A percentile compares a stretch with the other conserved stretches of the same genome.
Conservation (phyloP, 2,113 vertebrate species). For the Poeciliopsis prolifica region DNA sequence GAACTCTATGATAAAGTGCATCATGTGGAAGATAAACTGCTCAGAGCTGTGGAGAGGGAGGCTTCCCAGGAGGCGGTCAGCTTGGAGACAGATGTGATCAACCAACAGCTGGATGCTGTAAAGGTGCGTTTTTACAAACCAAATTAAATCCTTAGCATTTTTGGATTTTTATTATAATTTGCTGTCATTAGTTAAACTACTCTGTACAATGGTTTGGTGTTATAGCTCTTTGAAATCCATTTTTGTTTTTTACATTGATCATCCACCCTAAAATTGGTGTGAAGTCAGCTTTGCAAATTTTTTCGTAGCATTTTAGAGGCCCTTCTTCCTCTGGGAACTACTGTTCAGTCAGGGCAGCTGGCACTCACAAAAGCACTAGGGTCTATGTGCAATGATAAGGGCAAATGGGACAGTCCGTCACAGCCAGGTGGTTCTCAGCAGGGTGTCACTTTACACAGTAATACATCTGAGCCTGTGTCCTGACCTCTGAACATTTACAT, state of each 20-base stretch:
- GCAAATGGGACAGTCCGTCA: slow-evolving; percentile 41
- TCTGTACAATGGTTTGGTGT: too few relatives aligned
- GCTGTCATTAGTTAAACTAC: too few relatives aligned
- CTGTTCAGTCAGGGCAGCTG: slow-evolving; percentile 74
- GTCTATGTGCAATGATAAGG: slow-evolving; percentile 60
- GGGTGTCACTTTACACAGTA: slow-evolving; percentile 63
- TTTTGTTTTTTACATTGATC: slow-evolving; percentile 1
- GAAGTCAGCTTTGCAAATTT: background rate
- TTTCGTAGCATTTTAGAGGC: slow-evolving; percentile 2
- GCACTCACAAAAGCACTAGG: slow-evolving; percentile 69
- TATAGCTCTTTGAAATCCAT: background rate
- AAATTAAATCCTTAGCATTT: background rate
- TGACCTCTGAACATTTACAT: slow-evolving; percentile 32
- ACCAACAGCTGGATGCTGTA: slow-evolving; percentile 91
- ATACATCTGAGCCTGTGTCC: slow-evolving; percentile 35
- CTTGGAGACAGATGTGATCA: slow-evolving; percentile 94
- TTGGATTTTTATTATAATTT: background rate
- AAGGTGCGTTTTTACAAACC: slow-evolving; percentile 81
- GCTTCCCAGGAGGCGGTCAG: slow-evolving; percentile 91
- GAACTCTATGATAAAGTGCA: slow-evolving; percentile 86
- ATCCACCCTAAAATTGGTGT: background rate
- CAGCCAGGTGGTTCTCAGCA: slow-evolving; percentile 76
- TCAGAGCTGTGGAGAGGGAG: slow-evolving; percentile 84
- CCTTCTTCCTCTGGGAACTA: slow-evolving; percentile 49
- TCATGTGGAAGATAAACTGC: slow-evolving; percentile 79